Base-by-base conservation (phyloP, 64 coral and sea anemone species). In the Porites australiensis region DNA sequence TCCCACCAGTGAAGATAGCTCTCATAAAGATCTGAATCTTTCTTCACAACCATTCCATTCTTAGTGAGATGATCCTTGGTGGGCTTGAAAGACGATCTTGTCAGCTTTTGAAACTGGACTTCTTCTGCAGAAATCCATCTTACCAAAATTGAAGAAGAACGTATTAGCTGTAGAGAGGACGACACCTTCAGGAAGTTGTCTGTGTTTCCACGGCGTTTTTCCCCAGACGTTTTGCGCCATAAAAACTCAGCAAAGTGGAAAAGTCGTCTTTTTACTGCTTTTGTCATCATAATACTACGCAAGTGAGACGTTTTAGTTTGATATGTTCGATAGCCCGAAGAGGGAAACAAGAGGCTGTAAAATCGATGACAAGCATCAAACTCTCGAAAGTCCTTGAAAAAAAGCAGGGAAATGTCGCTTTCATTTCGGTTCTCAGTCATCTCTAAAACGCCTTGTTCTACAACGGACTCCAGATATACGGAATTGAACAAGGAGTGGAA, bases 181-280 rank as follows among this genome's bases (percentile, higher is more conserved):
- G 96, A 98, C 15, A 98, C 72, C 58, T 89, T 74, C 51, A 98
- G 79, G 64, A 95, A 95, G n/a, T 82, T 66, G 88, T 98, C 87
- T 8, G 87, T 88, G 58, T 88, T 83, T 27, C 71, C 27, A 8
- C 77, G 64, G 62, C 79, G 74, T 14, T 47, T n/a, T 21, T 75
- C n/a, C 15, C 72, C 18, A 21, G 20, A n/a, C 48, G 61, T 79
- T 37, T 78, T 48, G 20, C 70, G 27, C 93, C 96, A 98, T 22
- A 37, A 74, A 6, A 44, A 23, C 6, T 86, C 3, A 8, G 86
- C 90, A 46, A 82, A 98, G 22, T 87, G 63, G 3, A 72, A 8
- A 22, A 98, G 64, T 48, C 89, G 60, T 21, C 47, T 55, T 48
- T 44, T 92, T 5, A 98, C 89, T 22, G 82, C 72, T 49, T 86